These are phyloP conservation scores for Engraulis encrasicolus DNA, from an alignment of 2,113 vertebrate genomes.

Conservation along the genomic window DNA sequence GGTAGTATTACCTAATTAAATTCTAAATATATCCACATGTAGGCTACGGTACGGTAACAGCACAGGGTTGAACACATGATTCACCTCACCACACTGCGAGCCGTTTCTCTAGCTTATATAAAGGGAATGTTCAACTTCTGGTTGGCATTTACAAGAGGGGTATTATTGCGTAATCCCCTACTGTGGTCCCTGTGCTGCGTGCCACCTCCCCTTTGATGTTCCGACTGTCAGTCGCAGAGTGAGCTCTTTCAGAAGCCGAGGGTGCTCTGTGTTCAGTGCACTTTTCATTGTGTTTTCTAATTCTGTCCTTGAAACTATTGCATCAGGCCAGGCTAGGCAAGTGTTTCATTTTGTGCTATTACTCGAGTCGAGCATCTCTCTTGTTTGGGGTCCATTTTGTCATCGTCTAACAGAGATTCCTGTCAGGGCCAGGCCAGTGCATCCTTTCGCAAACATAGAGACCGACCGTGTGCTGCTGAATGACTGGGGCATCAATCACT, in stretches of 20 bases:
- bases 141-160: not conserved
- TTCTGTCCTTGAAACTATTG: not conserved
- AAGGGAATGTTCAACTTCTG: not conserved
- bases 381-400: conserved; percentile 1
- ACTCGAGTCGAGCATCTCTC: conserved; percentile 6
- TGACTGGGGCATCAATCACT: conserved; percentile 5
- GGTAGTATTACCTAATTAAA: too few relatives aligned
- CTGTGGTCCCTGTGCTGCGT: not conserved
- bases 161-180: not conserved
- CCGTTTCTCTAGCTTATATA: not conserved
- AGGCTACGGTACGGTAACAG: too few relatives aligned
- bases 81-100: not conserved
- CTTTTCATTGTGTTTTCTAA: not conserved
- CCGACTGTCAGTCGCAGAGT: not conserved
- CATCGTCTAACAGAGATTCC: not conserved
- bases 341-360: not conserved
- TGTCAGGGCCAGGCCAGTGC: not conserved
- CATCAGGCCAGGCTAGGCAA: not conserved
- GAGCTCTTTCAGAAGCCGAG: not conserved
- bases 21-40: too few relatives aligned
- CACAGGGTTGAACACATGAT: not conserved
- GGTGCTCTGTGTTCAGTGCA: not conserved
- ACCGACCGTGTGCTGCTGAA: not conserved
- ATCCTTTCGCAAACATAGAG: not conserved
- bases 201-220: not conserved